Evolutionary conservation across 2,888 invertebrate species (phyloP), one percentile per base, ranked within the genome.

Genomic region (Tetragonisca angustula): DNA sequence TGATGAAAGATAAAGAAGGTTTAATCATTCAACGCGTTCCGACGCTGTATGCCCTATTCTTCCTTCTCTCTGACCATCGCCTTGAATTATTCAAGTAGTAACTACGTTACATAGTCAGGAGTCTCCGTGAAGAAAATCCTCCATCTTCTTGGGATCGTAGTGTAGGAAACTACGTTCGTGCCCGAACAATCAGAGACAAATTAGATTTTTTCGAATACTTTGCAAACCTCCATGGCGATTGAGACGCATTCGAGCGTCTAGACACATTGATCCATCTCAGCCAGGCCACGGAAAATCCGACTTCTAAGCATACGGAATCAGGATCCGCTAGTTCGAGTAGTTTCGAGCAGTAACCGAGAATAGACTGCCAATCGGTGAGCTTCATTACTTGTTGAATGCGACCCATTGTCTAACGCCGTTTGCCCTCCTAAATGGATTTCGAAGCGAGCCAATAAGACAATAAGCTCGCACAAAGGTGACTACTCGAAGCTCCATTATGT

Each of bases 351-450:
- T 80, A 84, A 77, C 78, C 74, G 65, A 73, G 71, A 76, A 56
- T 68, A 82, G 84, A 81, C 85, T 88, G 81, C 81, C 86, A 84
- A 91, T 90, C 90, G 79, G 75, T 71, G 75, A 76, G 89, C 87
- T 90, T 88, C 90, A 87, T 91, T 91, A 91, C 90, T 91, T 91
- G 91, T 91, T 91, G 91, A 90, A 91, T 90, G 88, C 83, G 70
- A 85, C n/a, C 87, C 83, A 90, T 91, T 91, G 89, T 91, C 88
- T 86, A 85, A 84, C 84, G 84, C 79, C 85, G 88, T 84, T 90
- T 89, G 89, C 80, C 81, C 88, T 86, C 84, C 88, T 91, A 91
- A 91, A 90, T 89, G 90, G 90, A 91, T 91, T 91, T 91, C 80
- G 86, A 85, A 87, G 87, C 84, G 81, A 90, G 84, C 87, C 89